phyloP scores from a whole-genome alignment of 2,888 invertebrate genomes.

The Epirrhoe alternata region DNA sequence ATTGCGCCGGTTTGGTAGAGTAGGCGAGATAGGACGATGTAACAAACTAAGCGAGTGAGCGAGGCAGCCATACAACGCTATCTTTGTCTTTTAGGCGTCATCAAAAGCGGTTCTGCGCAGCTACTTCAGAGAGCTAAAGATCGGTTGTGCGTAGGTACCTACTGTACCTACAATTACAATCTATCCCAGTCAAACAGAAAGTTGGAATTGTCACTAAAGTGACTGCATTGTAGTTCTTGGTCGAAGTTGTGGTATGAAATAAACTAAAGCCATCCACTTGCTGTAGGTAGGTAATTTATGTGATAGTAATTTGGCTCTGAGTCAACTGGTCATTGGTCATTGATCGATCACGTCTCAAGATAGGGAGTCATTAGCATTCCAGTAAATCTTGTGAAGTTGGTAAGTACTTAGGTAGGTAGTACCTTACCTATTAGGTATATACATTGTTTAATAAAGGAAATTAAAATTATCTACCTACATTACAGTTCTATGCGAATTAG shows the following conservation, averaged over 20 bases:
- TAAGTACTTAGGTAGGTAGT: background rate
- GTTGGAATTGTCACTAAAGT: background rate
- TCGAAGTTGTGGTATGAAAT: too few relatives aligned
- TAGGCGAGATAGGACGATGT: too few relatives aligned
- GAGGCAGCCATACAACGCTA: too few relatives aligned
- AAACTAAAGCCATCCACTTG: background rate
- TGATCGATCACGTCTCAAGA: conserved; percentile 8
- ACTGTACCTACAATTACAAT: background rate
- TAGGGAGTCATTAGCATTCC: conserved; percentile 4
- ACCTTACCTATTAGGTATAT: background rate
- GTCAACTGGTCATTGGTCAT: conserved; percentile 8
- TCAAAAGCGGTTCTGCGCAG: too few relatives aligned
- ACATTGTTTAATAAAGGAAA: too few relatives aligned
- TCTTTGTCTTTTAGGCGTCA: too few relatives aligned
- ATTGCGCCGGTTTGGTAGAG: too few relatives aligned
- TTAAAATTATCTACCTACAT: too few relatives aligned
- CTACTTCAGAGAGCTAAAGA: too few relatives aligned
- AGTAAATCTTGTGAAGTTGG: background rate
- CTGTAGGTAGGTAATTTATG: background rate
- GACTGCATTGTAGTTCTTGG: background rate
- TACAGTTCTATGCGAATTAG: background rate
- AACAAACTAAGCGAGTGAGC: too few relatives aligned
- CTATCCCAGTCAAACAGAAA: background rate
- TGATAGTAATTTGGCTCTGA: conserved; percentile 11
- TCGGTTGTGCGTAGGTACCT: too few relatives aligned